Percentiles rank a stretch among this genome's conserved stretches.
phyloP scores from a whole-genome alignment of 2,888 invertebrate species.

The Callyntrura guangdongensis region DNA sequence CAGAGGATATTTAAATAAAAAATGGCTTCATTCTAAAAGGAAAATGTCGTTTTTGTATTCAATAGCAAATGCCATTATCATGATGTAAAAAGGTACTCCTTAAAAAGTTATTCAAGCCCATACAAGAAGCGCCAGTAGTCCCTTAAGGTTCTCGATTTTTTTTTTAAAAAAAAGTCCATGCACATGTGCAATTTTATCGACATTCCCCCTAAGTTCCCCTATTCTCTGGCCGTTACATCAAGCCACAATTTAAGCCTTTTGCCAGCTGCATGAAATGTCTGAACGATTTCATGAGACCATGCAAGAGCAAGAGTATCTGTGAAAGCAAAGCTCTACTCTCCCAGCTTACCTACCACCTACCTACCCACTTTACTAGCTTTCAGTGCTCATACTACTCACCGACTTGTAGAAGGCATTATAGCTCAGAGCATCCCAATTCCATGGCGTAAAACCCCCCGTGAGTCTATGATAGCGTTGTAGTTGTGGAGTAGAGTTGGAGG shows the following conservation, averaged over 20 bases:
- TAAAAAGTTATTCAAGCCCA: conserved; percentile 9
- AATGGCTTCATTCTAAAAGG: conserved; percentile 45
- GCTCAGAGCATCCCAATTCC: conserved; percentile 29
- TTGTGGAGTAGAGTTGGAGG: conserved; percentile 41
- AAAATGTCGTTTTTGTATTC: conserved; percentile 17
- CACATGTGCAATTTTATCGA: conserved; percentile 22
- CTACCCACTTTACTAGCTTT: conserved; percentile 6
- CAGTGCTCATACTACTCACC: background rate
- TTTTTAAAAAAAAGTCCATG: background rate
- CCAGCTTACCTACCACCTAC: background rate
- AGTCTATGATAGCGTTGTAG: conserved; percentile 38
- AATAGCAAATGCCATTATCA: conserved; percentile 30
- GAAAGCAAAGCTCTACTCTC: background rate
- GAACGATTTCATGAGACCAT: too few relatives aligned
- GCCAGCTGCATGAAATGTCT: background rate
- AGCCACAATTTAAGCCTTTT: background rate
- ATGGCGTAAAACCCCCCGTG: conserved; percentile 33
- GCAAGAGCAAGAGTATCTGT: background rate
- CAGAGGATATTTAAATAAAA: conserved; percentile 55
- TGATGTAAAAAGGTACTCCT: conserved; percentile 7
- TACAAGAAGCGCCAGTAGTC: background rate
- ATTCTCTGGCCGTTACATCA: background rate
- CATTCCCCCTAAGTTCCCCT: background rate
- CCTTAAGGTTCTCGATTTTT: conserved; percentile 25
- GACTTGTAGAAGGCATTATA: background rate